These are phyloP conservation scores for Hipposideros larvatus DNA, from an alignment of 2,797 vertebrate genomes.

Conservation along the genomic window DNA sequence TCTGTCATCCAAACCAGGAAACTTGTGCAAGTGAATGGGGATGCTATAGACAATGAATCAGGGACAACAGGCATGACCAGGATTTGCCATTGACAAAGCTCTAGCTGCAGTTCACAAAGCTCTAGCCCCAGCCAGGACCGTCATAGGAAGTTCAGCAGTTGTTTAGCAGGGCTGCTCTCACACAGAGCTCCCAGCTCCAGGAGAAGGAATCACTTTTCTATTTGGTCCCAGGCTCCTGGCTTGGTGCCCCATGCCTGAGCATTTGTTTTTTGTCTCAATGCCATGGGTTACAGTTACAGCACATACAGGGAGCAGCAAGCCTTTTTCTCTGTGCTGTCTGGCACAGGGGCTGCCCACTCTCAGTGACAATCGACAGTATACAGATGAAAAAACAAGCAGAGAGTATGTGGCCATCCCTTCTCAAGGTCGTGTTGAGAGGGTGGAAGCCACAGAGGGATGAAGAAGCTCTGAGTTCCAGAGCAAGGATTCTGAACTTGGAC, in stretches of 20 bases:
- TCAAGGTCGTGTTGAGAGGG: not conserved
- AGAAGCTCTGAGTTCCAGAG: not conserved
- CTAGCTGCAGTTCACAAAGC: not conserved
- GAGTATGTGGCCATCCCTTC: not conserved
- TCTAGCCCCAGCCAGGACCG: not conserved
- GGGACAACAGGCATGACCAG: not conserved
- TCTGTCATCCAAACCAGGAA: constrained; percentile 25
- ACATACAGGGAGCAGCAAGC: not conserved
- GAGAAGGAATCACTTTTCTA: constrained; percentile 54
- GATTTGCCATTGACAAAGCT: constrained; percentile 31
- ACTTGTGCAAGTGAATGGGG: not conserved
- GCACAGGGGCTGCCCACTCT: not conserved
- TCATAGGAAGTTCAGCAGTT: not conserved
- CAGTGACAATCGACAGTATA: not conserved
- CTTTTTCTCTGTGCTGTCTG: not conserved
- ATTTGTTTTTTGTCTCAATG: constrained; percentile 51
- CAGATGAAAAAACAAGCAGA: not conserved
- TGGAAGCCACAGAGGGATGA: not conserved
- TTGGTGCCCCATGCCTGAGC: not conserved
- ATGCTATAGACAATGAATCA: not conserved
- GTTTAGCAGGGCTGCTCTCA: not conserved
- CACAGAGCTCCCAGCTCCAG: constrained; percentile 46
- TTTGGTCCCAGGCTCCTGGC: constrained; percentile 40
- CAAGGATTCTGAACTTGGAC: constrained; percentile 41
- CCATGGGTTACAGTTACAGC: not conserved